Evolutionary conservation across 2,797 vertebrate genomes (phyloP), one percentile per base, ranked within the genome.

Genomic region (Hydrolagus colliei): DNA sequence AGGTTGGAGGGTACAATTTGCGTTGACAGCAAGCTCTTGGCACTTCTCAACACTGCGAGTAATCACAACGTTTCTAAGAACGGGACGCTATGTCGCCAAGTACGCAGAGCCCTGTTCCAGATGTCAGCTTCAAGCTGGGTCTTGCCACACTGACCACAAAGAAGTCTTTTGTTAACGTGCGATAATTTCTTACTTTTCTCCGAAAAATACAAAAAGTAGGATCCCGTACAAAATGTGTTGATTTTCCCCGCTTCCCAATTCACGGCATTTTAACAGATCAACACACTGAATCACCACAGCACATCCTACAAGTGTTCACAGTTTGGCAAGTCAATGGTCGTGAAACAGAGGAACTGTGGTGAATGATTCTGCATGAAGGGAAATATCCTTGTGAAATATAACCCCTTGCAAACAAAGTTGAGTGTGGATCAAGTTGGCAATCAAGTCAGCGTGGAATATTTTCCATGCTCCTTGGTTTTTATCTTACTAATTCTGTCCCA

Each of bases 391-490:
- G 41, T 52, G 41, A 52, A 52, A 52, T 52, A 52, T 52, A 52
- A 52, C 41, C 41, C 41, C 41, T 3, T 6, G 2, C 41, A 52
- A 52, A 52, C 41, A 52, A 52, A 52, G 6, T 52, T 52, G 41
- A 52, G 41, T 52, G 41, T 52, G 41, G 41, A 52, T 52, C 41
- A 52, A 62, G 67, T 62, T 80, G 52, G 13, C 78, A 32, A 59
- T 62, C 18, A 35, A 79, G 27, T 62, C 73, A 63, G 9, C 63
- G 71, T 16, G 65, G 52, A 59, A 86, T 80, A 79, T 72, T 73
- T 35, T 52, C 41, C 41, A 52, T 52, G 6, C 41, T 52, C 41
- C 41, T 52, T 52, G 3, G 6, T 3, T 52, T 52, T 52, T 52
- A 52, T 52, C 41, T 52, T 52, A 52, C 41, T 52, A 52, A 52